phyloP scores from a whole-genome alignment of 2,797 vertebrate genomes.

The Oceanodroma leucorhoa region DNA sequence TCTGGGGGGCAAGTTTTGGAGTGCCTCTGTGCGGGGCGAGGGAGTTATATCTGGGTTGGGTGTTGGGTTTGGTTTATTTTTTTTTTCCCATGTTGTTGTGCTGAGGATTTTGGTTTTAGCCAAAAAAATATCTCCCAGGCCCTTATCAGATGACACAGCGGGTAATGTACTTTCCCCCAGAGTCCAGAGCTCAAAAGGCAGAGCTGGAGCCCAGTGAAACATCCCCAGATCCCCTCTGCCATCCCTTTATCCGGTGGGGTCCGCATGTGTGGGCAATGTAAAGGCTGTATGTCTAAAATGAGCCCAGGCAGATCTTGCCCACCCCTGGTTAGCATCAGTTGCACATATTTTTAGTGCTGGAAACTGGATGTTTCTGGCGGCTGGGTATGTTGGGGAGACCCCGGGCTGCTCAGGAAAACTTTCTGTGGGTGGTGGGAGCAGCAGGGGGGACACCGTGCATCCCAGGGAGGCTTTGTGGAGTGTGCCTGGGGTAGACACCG shows the following conservation, averaged over 20 bases:
- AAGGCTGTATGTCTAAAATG: neutral
- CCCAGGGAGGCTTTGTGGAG: neutral
- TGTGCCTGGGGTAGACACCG: neutral
- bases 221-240: neutral
- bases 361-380: neutral
- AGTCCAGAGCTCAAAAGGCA: neutral
- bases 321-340: neutral
- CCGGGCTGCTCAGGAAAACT: neutral
- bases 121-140: neutral
- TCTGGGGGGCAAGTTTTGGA: neutral
- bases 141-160: conserved; percentile 40
- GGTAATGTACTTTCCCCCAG: neutral
- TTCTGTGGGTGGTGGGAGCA: neutral
- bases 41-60: neutral
- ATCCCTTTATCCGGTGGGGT: neutral
- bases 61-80: neutral
- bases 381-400: accelerated
- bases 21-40: neutral
- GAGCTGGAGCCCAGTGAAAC: neutral
- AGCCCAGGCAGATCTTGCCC: neutral
- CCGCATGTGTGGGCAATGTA: neutral
- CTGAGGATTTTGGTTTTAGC: neutral
- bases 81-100: accelerated
- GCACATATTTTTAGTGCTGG: neutral
- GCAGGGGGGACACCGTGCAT: neutral